A percentile compares a stretch with the other conserved stretches of the same genome.
phyloP scores from a whole-genome alignment of 1,140 invertebrate species.

The Drosophila bocqueti region DNA sequence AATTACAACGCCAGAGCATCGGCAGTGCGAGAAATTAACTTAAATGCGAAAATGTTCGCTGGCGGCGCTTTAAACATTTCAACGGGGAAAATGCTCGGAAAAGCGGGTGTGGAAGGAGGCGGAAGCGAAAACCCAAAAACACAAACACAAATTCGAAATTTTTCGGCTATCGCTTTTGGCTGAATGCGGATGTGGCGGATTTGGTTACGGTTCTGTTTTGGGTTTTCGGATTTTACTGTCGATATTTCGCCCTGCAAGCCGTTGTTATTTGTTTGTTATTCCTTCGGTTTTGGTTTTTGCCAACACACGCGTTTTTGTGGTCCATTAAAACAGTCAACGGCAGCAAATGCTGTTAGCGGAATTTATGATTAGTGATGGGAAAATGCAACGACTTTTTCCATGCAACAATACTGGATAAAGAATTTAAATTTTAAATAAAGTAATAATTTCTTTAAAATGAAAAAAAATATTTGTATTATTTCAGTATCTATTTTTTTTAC shows the following conservation, averaged over 20 bases:
- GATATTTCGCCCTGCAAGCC: constrained; percentile 36
- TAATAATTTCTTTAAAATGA: background rate
- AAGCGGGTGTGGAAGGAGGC: constrained; percentile 16
- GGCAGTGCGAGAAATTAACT: constrained; percentile 57
- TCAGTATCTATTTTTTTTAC: background rate
- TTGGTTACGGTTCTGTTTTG: constrained; percentile 32
- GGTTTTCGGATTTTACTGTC: constrained; percentile 39
- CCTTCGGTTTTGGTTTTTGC: constrained; percentile 61
- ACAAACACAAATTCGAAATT: constrained; percentile 54
- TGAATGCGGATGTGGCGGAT: constrained; percentile 56
- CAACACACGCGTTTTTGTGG: constrained; percentile 71
- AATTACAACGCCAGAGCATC: constrained; percentile 54
- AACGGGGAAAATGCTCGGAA: constrained; percentile 11
- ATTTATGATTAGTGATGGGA: constrained; percentile 7
- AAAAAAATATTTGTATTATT: background rate
- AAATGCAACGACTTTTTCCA: background rate
- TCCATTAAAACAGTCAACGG: constrained; percentile 69
- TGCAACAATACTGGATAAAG: too few species aligned
- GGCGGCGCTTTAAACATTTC: constrained; percentile 49
- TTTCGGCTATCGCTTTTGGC: constrained; percentile 66
- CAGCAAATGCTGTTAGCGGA: constrained; percentile 17
- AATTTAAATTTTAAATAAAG: background rate
- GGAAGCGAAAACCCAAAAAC: constrained; percentile 40
- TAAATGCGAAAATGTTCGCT: constrained; percentile 57
- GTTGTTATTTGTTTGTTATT: constrained; percentile 28